Base-by-base conservation (phyloP, 1,140 invertebrate species). In the Sminthurides bifidus region DNA sequence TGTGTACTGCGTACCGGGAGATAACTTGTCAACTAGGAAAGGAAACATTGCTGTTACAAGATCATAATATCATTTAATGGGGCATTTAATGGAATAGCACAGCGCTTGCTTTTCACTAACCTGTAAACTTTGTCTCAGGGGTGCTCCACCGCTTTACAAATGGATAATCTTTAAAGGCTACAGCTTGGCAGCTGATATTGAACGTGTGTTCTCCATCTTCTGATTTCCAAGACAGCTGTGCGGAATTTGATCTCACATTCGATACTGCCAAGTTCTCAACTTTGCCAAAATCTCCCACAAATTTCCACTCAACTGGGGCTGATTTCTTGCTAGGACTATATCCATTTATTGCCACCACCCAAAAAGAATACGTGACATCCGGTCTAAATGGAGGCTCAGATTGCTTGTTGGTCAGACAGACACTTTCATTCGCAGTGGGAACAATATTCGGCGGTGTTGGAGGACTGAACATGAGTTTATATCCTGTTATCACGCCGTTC, bases 291-390 rank as follows among this genome's bases (percentile, higher is more conserved):
- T 35, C 33, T 12, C 10, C 10, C 10, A 12, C 33, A n/a, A 35
- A 35, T 21, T 5, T 30, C 27, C 31, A 35, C 23, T 30, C 31
- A 3, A 51, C 21, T 10, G 49, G 21, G 10, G 30, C 49, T 33
- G 30, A 5, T 5, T 27, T 19, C 5, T 51, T 19, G 33, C 0
- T 41, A 41, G 23, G 12, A n/a, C n/a, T n/a, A n/a, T n/a, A n/a
- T n/a, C n/a, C n/a, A n/a, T n/a, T n/a, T n/a, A n/a, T n/a, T n/a
- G n/a, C n/a, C n/a, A n/a, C n/a, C 68, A 83, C 83, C 81, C 81
- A 85, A 70, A 88, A 85, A 0, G 79, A 79, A 68, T 87, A 88
- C 51, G 77, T 77, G 3, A 66, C 70, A 19, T 77, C 75, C 17
- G 78, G 74, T 48, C 75, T 71, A 61, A 84, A 87, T 54, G 74